phyloP scores from a whole-genome alignment of 2,888 invertebrate genomes.

The Willowsia nigromaculata region DNA sequence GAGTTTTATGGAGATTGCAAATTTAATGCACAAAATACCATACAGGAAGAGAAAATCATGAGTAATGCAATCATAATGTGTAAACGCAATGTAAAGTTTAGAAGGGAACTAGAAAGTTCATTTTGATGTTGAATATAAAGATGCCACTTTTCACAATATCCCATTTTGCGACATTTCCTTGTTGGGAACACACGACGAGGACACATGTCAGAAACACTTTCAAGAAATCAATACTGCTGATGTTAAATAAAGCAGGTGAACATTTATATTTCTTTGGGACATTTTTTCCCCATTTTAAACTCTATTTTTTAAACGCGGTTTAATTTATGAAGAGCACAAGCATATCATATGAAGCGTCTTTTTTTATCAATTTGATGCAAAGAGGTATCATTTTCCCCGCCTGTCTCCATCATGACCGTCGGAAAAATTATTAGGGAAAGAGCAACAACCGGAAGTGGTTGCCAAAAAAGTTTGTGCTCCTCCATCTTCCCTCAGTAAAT shows the following conservation, averaged over 20 bases:
- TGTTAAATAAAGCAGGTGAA: slow-evolving; percentile 15
- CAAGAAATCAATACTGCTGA: slow-evolving; percentile 2
- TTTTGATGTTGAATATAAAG: background rate
- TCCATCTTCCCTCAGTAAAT: background rate
- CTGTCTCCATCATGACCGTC: background rate
- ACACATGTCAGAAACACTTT: slow-evolving; percentile 12
- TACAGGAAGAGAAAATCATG: background rate
- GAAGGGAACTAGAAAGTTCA: background rate
- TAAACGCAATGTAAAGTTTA: too few relatives aligned
- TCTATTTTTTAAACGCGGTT: background rate
- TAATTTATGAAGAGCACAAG: background rate
- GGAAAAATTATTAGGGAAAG: slow-evolving; percentile 13
- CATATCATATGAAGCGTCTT: background rate
- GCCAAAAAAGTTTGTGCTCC: slow-evolving; percentile 6
- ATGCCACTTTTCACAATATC: background rate
- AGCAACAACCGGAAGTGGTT: slow-evolving; percentile 35
- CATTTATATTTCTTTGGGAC: background rate
- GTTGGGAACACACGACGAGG: background rate
- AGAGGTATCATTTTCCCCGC: slow-evolving; percentile 18
- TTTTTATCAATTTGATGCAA: background rate
- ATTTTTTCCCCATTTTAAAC: background rate
- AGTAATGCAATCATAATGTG: too few relatives aligned
- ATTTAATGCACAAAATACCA: background rate
- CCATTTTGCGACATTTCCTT: background rate
- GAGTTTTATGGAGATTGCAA: background rate